Evolutionary conservation across 2,888 invertebrate genomes (phyloP), one percentile per base, ranked within the genome.

Genomic region (Gisinianus flammeolus): DNA sequence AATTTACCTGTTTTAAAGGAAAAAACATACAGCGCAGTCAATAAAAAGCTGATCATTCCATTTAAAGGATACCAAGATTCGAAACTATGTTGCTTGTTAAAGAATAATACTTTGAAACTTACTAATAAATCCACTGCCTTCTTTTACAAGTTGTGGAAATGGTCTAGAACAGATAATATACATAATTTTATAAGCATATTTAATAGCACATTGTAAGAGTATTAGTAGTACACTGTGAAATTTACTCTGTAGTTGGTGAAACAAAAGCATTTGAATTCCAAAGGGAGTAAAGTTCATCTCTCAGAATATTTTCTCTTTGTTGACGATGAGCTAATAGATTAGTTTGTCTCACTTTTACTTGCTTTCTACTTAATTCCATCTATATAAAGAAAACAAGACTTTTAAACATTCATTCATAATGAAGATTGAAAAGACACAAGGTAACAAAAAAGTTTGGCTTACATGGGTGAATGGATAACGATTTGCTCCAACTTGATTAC

Each of bases 381-480:
- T 84, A 66, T 31, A 67, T 52, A 66, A 72, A 69, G 19, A 12
- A 58, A 28, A 72, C 6, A 56, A 12, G 3, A 24, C 16, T 19
- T 33, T 31, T 35, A 69, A 69, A 12, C n/a, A n/a, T n/a, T n/a
- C n/a, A n/a, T n/a, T n/a, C n/a, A n/a, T n/a, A n/a, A n/a, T n/a
- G n/a, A n/a, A n/a, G n/a, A n/a, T n/a, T n/a, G n/a, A n/a, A n/a
- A n/a, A n/a, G n/a, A n/a, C n/a, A n/a, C n/a, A n/a, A n/a, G n/a
- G n/a, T n/a, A n/a, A n/a, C n/a, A 54, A 58, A 28, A 56, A 28
- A 56, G 31, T 66, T 28, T 66, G 8, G 28, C 80, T 80, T 79
- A 85, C 84, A 70, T 81, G 80, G 16, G 84, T 81, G 5, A 81
- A 75, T n/a, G 84, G 83, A 76, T 80, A 79, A 10, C 80, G 72